Conservation (phyloP, 2,888 invertebrate genomes). For the Meghimatium bilineatum region DNA sequence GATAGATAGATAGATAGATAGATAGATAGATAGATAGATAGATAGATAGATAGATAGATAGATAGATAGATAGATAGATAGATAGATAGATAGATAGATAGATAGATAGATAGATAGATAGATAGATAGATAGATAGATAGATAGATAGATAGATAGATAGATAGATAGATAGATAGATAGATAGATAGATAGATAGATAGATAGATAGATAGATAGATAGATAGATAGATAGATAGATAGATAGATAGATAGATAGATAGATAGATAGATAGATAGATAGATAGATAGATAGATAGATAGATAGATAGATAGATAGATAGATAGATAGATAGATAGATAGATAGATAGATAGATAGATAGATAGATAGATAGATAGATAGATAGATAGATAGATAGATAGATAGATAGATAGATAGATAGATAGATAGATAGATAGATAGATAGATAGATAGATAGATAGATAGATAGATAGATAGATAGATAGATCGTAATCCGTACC, state of each 20-base stretch:
- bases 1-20: not conserved
- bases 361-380: constrained; percentile 31
- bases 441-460: constrained; percentile 33
- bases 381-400: constrained; percentile 28
- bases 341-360: constrained; percentile 30
- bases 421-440: constrained; percentile 33
- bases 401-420: constrained; percentile 33
- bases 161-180: not conserved
- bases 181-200: not conserved
- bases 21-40: not conserved
- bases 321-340: constrained; percentile 32
- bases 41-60: not conserved
- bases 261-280: constrained; percentile 21
- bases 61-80: not conserved
- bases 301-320: constrained; percentile 32
- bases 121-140: not conserved
- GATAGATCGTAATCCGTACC: too few species aligned
- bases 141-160: not conserved
- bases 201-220: not conserved
- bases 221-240: constrained; percentile 2
- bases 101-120: not conserved
- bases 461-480: constrained; percentile 9
- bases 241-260: constrained; percentile 13
- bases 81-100: not conserved
- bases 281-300: constrained; percentile 29